Evolutionary conservation across 2,797 vertebrate genomes (phyloP), one percentile per base, ranked within the genome.

Genomic region (Anas bahamensis): DNA sequence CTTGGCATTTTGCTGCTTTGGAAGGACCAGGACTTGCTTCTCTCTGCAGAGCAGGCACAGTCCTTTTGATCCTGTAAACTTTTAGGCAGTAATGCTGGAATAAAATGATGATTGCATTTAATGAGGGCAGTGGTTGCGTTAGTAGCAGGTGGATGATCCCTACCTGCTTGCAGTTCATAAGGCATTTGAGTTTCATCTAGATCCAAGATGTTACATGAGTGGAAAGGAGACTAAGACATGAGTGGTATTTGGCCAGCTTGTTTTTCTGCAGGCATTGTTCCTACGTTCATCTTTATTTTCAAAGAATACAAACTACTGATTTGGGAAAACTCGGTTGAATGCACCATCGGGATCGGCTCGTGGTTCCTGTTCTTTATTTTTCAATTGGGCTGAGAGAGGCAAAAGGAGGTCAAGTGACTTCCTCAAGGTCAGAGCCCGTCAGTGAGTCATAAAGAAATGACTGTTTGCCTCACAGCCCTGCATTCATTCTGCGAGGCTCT

Each of bases 371-470:
- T 85, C 65, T 90, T 78, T 55, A 29, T 81, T 87, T 95, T 94
- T 86, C 83, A 93, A 35, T 42, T 74, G 75, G 65, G 89, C 88
- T 91, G 81, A 91, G 65, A 68, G 29, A 96, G 46, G 76, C 68
- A 90, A 83, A 94, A 93, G 78, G 93, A 96, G 87, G 94, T 90
- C 95, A 93, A 92, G 55, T 91, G 80, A 91, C 95, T 97, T 94
- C 81, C 75, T 96, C 86, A 96, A 97, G 96, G 96, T 97, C 81
- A 90, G 89, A 90, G 86, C 82, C 55, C 2, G 6, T 66, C 64
- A 69, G 74, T 88, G 89, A 87, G 80, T 96, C 86, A 97, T 90
- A 94, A 94, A 94, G 81, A 18, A 90, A 35, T 60, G 86, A 80
- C 89, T 95, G 91, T 92, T 92, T 75, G 91, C 81, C 73, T 91